Base-by-base conservation (phyloP, 2,888 invertebrate species). In the Autographa gamma region DNA sequence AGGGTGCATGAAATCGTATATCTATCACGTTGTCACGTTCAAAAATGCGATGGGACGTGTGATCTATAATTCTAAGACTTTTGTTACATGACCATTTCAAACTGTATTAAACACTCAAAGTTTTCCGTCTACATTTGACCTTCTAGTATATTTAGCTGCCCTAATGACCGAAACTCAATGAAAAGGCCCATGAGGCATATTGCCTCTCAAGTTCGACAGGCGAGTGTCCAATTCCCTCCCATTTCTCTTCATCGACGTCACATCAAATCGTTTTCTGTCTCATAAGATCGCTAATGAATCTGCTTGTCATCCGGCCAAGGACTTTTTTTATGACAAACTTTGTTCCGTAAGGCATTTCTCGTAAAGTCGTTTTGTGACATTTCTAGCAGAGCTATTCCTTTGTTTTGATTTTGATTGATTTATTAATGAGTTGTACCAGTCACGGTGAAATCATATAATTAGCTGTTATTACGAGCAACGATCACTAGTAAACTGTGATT, bases 231-330 rank as follows among this genome's bases (percentile, higher is more conserved):
- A 81, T 82, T 77, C 73, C 64, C 71, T 34, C 64, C 64, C 71
- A 79, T 84, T 79, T 69, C 81, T 79, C 75, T 82, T 79, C 78
- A 80, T 81, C 68, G 74, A 70, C 68, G 70, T 78, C 73, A 72
- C 80, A 74, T 83, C 66, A 71, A 81, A 80, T 79, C 81, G 81
- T 72, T 79, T 81, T 77, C 77, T 68, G 77, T 70, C 83, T 77
- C 74, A 80, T 82, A 75, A 71, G 74, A 74, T 84, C 79, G 66
- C 77, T 84, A 84, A 84, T 84, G 84, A 84, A 80, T 83, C 76
- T 73, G 60, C 77, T 77, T 79, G 81, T 82, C 81, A 83, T 81
- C 81, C 74, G 66, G 58, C 63, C 61, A 69, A 71, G 61, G 59
- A 41, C 59, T 25, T 68, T 70, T 77, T 82, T 82, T 82, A 81